Percentiles rank a stretch among this genome's conserved stretches.
Conservation (phyloP, 2,888 invertebrate species). For the Escarpia spicata region DNA sequence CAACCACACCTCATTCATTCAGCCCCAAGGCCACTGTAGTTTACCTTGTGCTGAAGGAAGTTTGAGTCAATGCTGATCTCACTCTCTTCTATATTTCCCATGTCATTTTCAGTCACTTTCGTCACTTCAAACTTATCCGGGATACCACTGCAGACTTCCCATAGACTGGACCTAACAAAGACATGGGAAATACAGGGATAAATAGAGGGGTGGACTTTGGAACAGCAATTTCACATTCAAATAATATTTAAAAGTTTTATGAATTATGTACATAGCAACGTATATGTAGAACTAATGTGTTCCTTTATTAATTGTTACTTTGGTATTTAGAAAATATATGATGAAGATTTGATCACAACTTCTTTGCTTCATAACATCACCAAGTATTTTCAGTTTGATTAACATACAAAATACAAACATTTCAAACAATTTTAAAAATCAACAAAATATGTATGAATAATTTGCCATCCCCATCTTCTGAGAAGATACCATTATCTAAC, state of each 20-base stretch:
- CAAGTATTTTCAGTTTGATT: neutral
- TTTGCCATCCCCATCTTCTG: neutral
- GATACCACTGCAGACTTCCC: neutral
- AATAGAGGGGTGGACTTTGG: neutral
- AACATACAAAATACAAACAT: neutral
- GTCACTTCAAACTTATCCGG: neutral
- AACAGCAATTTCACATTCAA: neutral
- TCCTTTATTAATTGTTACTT: neutral
- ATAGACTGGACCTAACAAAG: neutral
- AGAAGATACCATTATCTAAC: neutral
- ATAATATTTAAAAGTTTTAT: neutral
- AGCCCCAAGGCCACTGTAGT: neutral
- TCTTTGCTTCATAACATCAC: neutral
- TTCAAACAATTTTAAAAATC: neutral
- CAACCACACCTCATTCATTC: neutral
- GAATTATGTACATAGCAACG: neutral
- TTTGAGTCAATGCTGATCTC: conserved; percentile 49
- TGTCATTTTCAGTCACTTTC: neutral
- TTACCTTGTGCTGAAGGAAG: conserved; percentile 53
- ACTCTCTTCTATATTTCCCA: conserved; percentile 26
- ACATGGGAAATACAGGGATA: neutral
- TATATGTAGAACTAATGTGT: neutral
- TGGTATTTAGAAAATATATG: neutral
- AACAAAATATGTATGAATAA: neutral
- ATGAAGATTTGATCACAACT: neutral